Percentiles rank a stretch among this genome's conserved stretches.
Evolutionary conservation across 2,113 vertebrate species (phyloP).

Genomic region (Panthera uncia): DNA sequence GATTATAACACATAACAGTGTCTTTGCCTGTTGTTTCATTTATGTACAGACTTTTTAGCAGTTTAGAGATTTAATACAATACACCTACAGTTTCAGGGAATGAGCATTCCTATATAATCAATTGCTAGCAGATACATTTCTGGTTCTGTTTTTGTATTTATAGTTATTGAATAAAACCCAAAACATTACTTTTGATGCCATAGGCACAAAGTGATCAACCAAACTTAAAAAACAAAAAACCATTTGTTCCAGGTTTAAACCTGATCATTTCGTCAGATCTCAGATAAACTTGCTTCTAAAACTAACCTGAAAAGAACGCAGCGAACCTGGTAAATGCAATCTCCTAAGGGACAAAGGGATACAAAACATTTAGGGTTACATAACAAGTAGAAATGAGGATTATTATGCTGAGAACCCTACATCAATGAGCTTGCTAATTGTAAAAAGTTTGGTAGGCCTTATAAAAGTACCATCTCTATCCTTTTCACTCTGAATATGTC

Average conservation of each 20-base stretch:
- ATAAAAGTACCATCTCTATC: neutral
- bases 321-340: neutral
- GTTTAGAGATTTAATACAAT: neutral
- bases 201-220: neutral
- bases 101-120: conserved; percentile 1
- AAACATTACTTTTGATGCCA: conserved; percentile 12
- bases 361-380: neutral
- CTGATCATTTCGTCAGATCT: neutral
- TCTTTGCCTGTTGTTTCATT: neutral
- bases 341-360: neutral
- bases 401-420: neutral
- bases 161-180: neutral
- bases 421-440: neutral
- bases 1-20: neutral
- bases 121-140: conserved; percentile 1
- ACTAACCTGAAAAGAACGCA: conserved; percentile 26
- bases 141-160: conserved; percentile 7
- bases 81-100: neutral
- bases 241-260: neutral
- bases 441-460: neutral
- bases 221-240: conserved; percentile 26
- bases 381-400: neutral
- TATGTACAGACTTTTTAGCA: neutral
- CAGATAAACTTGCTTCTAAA: conserved; percentile 26
- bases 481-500: neutral